Base-by-base conservation (phyloP, 92 coral and sea anemone species). In the Siderastrea radians region DNA sequence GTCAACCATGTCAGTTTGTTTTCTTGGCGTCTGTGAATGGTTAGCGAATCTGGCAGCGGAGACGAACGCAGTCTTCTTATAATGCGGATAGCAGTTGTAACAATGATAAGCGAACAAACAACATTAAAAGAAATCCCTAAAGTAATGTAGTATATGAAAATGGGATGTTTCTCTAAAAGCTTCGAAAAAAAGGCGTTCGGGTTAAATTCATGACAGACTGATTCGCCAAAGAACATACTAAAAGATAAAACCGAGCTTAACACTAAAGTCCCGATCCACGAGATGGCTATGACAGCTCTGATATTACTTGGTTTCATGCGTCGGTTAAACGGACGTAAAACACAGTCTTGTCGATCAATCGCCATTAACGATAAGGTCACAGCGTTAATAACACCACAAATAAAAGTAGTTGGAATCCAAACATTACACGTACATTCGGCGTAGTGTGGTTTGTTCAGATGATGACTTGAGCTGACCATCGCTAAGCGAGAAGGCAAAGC, bases 261-360 rank as follows among this genome's bases (percentile, higher is more conserved):
- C 17, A 50, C 49, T 54, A 75, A 45, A 75, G 49, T 19, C 4
- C 12, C 49, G 3, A 75, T 14, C 80, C 80, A 75, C 0, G 63
- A 7, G 15, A 38, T 9, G 4, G 61, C 51, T 4, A 76, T 12
- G 8, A 57, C 50, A 1, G 10, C 15, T 58, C 43, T 76, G 3
- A 57, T 55, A 58, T 76, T 57, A 6, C 38, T 46, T 38, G 50
- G 65, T 15, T 49, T 76, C 19, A 76, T 76, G 67, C 80, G 67
- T 6, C 53, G 65, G 15, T 76, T 5, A 43, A 76, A 76, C 51
- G 80, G 67, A 58, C 80, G 68, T 26, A 76, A 58, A 45, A 76
- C 80, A 14, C 80, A 55, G 38, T 76, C 68, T 45, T 76, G 80
- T 58, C 68, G 68, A 76, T 45, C 53, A n/a, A 57, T 43, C n/a